These are phyloP conservation scores for Siderastrea radians DNA, from an alignment of 92 coral and sea anemone genomes.

Conservation along the genomic window DNA sequence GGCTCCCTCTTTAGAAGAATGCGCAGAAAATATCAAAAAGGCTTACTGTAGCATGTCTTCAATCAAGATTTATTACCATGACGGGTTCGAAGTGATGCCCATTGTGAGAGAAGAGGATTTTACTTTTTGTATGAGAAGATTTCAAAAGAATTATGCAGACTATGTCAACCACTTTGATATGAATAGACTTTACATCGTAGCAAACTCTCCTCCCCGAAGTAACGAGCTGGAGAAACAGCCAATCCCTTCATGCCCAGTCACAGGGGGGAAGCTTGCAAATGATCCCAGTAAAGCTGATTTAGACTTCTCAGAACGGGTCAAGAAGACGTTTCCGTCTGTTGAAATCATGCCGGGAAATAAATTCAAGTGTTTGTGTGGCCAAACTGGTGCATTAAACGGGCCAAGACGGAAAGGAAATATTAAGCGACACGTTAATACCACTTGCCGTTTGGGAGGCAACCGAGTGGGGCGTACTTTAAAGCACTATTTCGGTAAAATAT, in stretches of 20 bases:
- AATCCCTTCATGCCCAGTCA: too few species aligned
- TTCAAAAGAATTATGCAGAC: too few species aligned
- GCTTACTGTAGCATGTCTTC: background rate
- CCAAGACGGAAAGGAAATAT: conserved; percentile 24
- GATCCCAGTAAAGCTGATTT: too few species aligned
- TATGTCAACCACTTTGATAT: too few species aligned
- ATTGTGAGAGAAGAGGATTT: too few species aligned
- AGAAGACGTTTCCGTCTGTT: background rate
- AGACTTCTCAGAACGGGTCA: too few species aligned
- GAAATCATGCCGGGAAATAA: background rate
- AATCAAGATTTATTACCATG: background rate
- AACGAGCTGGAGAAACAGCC: too few species aligned
- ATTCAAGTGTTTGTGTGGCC: background rate
- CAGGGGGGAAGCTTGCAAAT: too few species aligned
- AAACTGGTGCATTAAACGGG: background rate
- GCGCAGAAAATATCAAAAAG: background rate
- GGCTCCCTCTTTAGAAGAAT: background rate
- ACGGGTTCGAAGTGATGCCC: conserved; percentile 32
- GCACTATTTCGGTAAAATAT: background rate
- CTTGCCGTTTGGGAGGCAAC: conserved; percentile 10
- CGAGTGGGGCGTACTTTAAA: background rate
- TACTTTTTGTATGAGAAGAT: too few species aligned
- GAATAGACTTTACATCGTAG: too few species aligned
- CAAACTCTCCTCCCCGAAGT: too few species aligned
- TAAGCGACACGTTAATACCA: conserved; percentile 26